These are phyloP conservation scores for Seira sanloemensis DNA, from an alignment of 2,888 invertebrate genomes.

Conservation along the genomic window DNA sequence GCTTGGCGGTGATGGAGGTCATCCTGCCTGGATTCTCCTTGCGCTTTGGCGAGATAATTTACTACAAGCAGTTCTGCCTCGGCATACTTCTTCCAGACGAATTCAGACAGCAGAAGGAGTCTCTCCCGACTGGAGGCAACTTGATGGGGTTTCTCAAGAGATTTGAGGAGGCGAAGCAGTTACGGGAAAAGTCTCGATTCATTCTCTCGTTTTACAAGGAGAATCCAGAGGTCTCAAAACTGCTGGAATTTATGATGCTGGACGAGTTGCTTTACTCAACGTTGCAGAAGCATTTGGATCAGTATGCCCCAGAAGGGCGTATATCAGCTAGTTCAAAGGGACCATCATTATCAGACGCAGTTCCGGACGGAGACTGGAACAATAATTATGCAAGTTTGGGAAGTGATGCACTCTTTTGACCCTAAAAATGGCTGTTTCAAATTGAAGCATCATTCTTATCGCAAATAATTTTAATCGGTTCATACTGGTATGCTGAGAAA, in stretches of 20 bases:
- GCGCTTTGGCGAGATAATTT: conserved; percentile 43
- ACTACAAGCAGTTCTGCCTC: conserved; percentile 52
- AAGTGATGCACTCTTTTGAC: too few relatives aligned
- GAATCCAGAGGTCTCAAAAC: conserved; percentile 31
- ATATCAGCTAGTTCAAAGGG: too few relatives aligned
- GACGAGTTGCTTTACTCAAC: conserved; percentile 44
- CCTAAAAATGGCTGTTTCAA: too few relatives aligned
- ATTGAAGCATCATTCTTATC: too few relatives aligned
- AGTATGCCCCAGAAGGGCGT: conserved; percentile 9
- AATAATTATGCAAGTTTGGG: too few relatives aligned
- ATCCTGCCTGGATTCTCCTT: conserved; percentile 48
- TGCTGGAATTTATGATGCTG: conserved; percentile 50
- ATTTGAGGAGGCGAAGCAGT: conserved; percentile 46
- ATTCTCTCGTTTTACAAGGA: conserved; percentile 55
- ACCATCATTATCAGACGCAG: too few relatives aligned
- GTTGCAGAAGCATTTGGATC: conserved; percentile 41
- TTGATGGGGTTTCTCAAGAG: background rate
- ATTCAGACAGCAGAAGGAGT: conserved; percentile 27
- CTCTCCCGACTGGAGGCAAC: conserved; percentile 7
- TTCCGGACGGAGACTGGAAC: too few relatives aligned
- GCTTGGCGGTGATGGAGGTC: conserved; percentile 24
- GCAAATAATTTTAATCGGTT: too few relatives aligned
- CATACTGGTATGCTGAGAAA: too few relatives aligned
- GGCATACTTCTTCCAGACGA: conserved; percentile 37
- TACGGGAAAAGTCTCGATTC: conserved; percentile 32